Conservation (phyloP, 1,140 invertebrate species). For the Calosoma granatense region DNA sequence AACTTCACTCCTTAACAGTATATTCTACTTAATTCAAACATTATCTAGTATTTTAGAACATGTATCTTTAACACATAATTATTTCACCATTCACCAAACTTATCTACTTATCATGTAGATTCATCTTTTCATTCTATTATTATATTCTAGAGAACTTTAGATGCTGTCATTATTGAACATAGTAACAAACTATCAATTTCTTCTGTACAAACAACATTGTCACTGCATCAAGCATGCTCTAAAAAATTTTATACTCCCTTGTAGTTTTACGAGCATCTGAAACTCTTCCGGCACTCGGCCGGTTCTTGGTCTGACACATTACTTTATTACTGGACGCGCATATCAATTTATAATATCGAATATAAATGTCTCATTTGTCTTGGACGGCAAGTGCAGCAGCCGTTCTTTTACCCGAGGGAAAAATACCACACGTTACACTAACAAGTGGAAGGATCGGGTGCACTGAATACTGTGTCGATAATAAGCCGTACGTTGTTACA, state of each 20-base stretch:
- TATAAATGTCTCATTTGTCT: constrained; percentile 16
- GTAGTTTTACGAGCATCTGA: background rate
- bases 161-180: no score
- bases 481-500: constrained; percentile 19
- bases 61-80: no score
- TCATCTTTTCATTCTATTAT: no score
- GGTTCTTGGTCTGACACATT: no score
- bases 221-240: background rate
- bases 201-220: background rate
- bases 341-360: constrained; percentile 6
- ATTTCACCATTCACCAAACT: no score
- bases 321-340: background rate
- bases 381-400: constrained; percentile 12
- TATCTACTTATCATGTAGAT: no score
- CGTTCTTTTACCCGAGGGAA: constrained; percentile 24
- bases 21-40: no score
- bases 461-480: constrained; percentile 16
- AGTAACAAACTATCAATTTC: background rate
- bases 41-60: no score
- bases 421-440: constrained; percentile 23
- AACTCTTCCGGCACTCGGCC: no score
- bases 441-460: constrained; percentile 18
- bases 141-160: no score
- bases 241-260: background rate
- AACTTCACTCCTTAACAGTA: no score